A percentile compares a stretch with the other conserved stretches of the same genome.
phyloP scores from a whole-genome alignment of 64 coral and sea anemone genomes.

The Pocillopora damicornis region DNA sequence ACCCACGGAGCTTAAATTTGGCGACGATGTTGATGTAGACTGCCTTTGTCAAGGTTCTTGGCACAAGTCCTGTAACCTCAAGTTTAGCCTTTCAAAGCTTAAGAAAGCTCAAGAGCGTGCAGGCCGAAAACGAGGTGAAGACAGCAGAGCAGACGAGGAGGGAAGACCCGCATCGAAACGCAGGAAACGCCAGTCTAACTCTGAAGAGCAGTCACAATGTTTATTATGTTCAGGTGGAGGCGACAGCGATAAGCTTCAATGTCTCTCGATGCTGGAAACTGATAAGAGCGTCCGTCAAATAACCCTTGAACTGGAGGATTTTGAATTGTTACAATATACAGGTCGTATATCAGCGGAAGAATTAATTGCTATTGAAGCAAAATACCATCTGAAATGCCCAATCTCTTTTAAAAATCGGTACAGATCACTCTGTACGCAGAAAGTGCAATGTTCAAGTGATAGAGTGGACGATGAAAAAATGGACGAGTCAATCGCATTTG shows the following conservation, averaged over 20 bases:
- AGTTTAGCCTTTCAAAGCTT: constrained; percentile 47
- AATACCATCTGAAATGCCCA: constrained; percentile 42
- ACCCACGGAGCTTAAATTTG: constrained; percentile 35
- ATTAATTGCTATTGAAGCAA: constrained; percentile 39
- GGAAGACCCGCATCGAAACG: constrained; percentile 2
- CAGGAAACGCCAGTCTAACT: constrained; percentile 16
- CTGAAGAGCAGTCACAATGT: constrained; percentile 6
- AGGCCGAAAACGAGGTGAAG: background rate
- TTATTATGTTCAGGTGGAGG: constrained; percentile 32
- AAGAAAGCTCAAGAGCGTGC: constrained; percentile 48
- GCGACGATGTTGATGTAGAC: constrained; percentile 35
- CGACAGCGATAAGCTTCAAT: constrained; percentile 9
- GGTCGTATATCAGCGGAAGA: constrained; percentile 38
- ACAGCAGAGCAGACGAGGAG: background rate
- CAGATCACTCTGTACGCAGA: constrained; percentile 26
- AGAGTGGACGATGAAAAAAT: background rate
- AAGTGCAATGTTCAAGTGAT: background rate
- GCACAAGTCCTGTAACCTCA: constrained; percentile 51
- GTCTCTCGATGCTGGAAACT: constrained; percentile 19
- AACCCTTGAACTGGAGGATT: constrained; percentile 34
- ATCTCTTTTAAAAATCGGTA: constrained; percentile 15
- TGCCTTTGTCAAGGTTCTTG: constrained; percentile 29
- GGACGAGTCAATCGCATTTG: constrained; percentile 22
- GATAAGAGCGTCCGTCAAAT: constrained; percentile 25
- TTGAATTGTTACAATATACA: background rate